phyloP scores from a whole-genome alignment of 1,140 invertebrate genomes.

The Papilio xuthus region DNA sequence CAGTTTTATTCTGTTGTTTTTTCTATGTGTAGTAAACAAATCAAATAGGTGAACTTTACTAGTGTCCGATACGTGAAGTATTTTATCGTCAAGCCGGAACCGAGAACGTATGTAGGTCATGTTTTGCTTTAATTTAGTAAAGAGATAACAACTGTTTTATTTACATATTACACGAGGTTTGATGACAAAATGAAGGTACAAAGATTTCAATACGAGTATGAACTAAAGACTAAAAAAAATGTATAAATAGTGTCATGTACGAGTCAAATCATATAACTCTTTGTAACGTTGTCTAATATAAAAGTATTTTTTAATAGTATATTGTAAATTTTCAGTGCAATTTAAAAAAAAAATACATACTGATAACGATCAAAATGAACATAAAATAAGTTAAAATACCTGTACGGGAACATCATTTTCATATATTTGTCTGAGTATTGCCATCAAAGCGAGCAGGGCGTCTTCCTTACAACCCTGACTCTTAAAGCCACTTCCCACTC shows the following conservation, averaged over 20 bases:
- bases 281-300: neutral
- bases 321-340: no score
- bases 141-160: neutral
- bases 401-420: conserved; percentile 60
- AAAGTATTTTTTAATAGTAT: neutral
- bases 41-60: conserved; percentile 3
- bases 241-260: neutral
- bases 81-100: conserved; percentile 12
- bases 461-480: conserved; percentile 66
- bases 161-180: neutral
- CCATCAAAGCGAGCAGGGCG: conserved; percentile 55
- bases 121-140: conserved; percentile 16
- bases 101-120: neutral
- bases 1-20: neutral
- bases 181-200: neutral
- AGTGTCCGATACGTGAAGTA: neutral
- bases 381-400: conserved; percentile 44
- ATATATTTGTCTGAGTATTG: conserved; percentile 53
- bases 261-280: no score
- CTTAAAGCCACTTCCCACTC: conserved; percentile 61
- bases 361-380: neutral
- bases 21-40: neutral
- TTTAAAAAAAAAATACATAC: neutral
- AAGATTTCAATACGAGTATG: neutral
- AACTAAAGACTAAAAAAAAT: no score